These are phyloP conservation scores for Platichthys stellatus DNA, from an alignment of 2,113 vertebrate genomes.

Conservation along the genomic window DNA sequence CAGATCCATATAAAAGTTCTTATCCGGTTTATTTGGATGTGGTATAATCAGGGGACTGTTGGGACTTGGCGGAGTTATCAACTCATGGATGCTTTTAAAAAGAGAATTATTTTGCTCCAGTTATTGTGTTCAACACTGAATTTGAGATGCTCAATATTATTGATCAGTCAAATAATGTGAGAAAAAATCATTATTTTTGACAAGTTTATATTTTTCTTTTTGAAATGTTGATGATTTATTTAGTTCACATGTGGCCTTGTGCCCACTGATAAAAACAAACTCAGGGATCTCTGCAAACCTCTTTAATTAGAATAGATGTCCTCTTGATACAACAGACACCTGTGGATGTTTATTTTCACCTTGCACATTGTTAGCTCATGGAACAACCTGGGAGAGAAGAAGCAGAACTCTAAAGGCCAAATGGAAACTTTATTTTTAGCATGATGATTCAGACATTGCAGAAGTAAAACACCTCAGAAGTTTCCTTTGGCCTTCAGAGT, in stretches of 20 bases:
- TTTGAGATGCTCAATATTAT: not conserved
- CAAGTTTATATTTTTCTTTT: too few species aligned
- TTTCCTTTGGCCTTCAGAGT: not conserved
- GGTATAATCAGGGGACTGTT: too few species aligned
- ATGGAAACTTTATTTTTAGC: not conserved
- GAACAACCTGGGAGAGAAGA: not conserved
- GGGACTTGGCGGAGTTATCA: not conserved
- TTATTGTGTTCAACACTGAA: not conserved
- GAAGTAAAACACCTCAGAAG: not conserved
- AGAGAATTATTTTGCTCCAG: not conserved
- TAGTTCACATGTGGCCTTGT: not conserved
- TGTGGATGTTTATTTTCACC: not conserved
- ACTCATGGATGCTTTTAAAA: not conserved
- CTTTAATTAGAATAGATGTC: not conserved
- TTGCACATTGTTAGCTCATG: not conserved
- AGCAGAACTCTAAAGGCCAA: not conserved
- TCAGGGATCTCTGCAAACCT: not conserved
- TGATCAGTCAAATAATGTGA: not conserved
- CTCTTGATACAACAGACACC: not conserved
- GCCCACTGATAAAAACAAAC: not conserved
- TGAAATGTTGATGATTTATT: too few species aligned
- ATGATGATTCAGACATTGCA: not conserved
- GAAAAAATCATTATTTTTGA: not conserved
- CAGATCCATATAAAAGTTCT: too few species aligned
- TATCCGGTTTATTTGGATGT: too few species aligned